Percentiles rank a stretch among this genome's conserved stretches.
phyloP scores from a whole-genome alignment of 2,888 invertebrate species.

The Caradrina kadenii region DNA sequence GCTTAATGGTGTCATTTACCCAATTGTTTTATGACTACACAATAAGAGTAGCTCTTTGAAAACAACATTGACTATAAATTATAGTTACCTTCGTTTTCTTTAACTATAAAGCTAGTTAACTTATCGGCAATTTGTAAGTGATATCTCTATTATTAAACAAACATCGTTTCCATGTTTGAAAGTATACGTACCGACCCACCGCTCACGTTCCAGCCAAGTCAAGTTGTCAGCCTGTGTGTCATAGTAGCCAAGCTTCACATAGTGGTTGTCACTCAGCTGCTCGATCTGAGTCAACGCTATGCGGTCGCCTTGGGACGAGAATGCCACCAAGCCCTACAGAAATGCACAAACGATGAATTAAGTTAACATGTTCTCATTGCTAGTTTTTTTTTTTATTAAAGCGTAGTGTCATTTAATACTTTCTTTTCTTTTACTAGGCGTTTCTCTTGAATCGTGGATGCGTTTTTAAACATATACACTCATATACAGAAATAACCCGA shows the following conservation, averaged over 20 bases:
- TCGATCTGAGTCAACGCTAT: slow-evolving; percentile 99
- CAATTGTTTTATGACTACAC: background rate
- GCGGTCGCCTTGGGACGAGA: slow-evolving; percentile 99
- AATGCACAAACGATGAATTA: slow-evolving; percentile 7
- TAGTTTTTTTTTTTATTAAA: too few species aligned
- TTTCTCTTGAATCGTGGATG: too few species aligned
- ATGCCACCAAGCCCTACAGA: slow-evolving; percentile 97
- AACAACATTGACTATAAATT: background rate
- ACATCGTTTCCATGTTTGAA: background rate
- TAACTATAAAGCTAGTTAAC: too few species aligned
- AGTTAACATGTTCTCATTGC: slow-evolving; percentile 12
- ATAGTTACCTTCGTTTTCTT: background rate
- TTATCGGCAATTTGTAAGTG: too few species aligned
- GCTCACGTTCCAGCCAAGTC: slow-evolving; percentile 97
- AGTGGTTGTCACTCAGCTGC: slow-evolving; percentile 98
- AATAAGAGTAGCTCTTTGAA: background rate
- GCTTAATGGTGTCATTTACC: too few species aligned
- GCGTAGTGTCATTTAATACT: slow-evolving; percentile 1
- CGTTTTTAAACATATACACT: too few species aligned
- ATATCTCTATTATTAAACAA: background rate
- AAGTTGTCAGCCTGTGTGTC: slow-evolving; percentile 98
- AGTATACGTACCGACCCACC: slow-evolving; percentile 95
- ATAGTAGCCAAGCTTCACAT: slow-evolving; percentile 98
- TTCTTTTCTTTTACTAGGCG: too few species aligned
- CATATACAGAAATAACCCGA: too few species aligned